A percentile compares a stretch with the other conserved stretches of the same genome.
Evolutionary conservation across 2,113 vertebrate species (phyloP).

Genomic region (Holacanthus passer): DNA sequence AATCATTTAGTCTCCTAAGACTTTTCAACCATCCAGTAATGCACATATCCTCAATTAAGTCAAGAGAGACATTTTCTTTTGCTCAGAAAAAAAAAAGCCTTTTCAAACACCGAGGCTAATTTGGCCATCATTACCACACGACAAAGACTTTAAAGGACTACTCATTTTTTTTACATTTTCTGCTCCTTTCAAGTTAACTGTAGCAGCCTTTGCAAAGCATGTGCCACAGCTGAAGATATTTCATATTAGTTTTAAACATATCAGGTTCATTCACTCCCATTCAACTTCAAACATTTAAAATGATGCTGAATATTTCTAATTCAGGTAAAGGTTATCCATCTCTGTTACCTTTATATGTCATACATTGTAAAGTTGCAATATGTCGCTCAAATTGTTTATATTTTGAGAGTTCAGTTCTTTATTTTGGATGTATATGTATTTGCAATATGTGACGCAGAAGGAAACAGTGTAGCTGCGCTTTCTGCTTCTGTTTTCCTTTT

Average conservation of each 20-base stretch:
- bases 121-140: background rate
- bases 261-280: background rate
- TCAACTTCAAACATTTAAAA: slow-evolving; percentile 4
- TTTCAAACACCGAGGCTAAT: background rate
- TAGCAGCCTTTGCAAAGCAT: background rate
- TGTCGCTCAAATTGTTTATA: background rate
- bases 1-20: background rate
- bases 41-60: background rate
- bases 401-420: background rate
- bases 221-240: background rate
- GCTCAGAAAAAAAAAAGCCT: background rate
- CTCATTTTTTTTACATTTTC: background rate
- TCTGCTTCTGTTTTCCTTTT: background rate
- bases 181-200: background rate
- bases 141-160: background rate
- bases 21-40: slow-evolving; percentile 1
- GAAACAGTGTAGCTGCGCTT: background rate
- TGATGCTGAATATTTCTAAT: background rate
- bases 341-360: background rate
- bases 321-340: background rate
- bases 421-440: background rate
- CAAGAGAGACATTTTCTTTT: background rate
- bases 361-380: background rate
- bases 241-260: background rate
- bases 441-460: background rate